A percentile compares a stretch with the other conserved stretches of the same genome.
These are phyloP conservation scores for Micrasema minimum DNA, from an alignment of 1,140 invertebrate species.

Conservation along the genomic window DNA sequence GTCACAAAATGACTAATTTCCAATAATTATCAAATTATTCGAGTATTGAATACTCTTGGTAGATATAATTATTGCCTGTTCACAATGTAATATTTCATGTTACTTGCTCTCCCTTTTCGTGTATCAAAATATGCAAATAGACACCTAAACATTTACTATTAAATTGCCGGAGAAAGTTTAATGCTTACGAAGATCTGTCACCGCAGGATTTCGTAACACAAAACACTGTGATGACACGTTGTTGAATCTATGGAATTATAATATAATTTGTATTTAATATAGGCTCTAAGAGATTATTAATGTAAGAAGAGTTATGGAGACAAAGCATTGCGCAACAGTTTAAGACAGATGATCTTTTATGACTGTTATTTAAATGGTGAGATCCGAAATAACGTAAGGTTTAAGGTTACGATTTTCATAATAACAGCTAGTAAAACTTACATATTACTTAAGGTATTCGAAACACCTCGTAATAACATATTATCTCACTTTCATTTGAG, in stretches of 20 bases:
- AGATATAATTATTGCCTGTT: neutral
- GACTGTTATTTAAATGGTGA: neutral
- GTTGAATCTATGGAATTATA: neutral
- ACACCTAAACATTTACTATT: neutral
- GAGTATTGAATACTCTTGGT: neutral
- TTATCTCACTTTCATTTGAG: too few species aligned
- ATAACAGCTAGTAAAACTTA: neutral
- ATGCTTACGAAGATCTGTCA: neutral
- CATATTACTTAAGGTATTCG: too few species aligned
- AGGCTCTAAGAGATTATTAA: neutral
- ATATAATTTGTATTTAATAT: neutral
- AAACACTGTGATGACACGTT: conserved; percentile 2
- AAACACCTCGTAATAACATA: too few species aligned
- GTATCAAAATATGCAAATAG: conserved; percentile 31
- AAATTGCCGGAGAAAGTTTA: conserved; percentile 4
- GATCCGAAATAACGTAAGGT: neutral
- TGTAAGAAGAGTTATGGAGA: neutral
- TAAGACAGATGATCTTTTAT: neutral
- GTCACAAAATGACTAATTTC: neutral
- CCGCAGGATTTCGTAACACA: neutral
- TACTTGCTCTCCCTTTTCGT: conserved; percentile 21
- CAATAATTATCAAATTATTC: neutral
- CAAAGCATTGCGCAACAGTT: too few species aligned
- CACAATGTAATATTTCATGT: neutral
- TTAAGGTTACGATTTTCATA: neutral